Base-by-base conservation (phyloP, 2,888 invertebrate genomes). In the Leistus spinibarbis region DNA sequence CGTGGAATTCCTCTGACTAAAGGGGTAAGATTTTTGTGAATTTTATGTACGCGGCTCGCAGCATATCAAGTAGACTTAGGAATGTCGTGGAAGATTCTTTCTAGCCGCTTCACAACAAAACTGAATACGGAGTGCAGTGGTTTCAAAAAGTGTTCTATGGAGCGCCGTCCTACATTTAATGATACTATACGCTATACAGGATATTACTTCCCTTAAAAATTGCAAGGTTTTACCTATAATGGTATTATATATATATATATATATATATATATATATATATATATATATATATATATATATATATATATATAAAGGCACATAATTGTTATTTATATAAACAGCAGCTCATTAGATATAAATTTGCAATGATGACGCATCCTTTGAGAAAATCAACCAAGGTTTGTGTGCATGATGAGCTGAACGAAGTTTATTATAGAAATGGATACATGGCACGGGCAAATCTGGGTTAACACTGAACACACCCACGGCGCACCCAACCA, bases 11-110 rank as follows among this genome's bases (percentile, higher is more conserved):
- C 78, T 79, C 77, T 70, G 77, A 82, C 81, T 82, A 85, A 85
- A 85, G 85, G 84, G 85, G 85, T 84, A 85, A 84, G 84, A 83
- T 82, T 80, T 83, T 77, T 74, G 79, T 82, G 84, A 85, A 85
- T 85, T 85, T 83, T 82, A 77, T 71, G 76, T 79, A 82, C 76
- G 78, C 82, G 85, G 84, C 78, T 66, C 78, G 69, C 82, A 85
- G 80, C 62, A 81, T 60, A 1, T n/a, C 16, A 13, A 57, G 53
- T 76, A 68, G 76, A 77, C 65, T 74, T 66, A 60, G 76, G 76
- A 77, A 76, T 76, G 77, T 63, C 16, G 23, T 10, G n/a, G 63
- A 22, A 63, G 27, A n/a, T 64, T 64, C 20, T 19, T 60, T 20
- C 60, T 60, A 60, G 20, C 19, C 19, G 10, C n/a, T 22, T 19